Conservation (phyloP, 2,888 invertebrate genomes). For the Eupeodes luniger region DNA sequence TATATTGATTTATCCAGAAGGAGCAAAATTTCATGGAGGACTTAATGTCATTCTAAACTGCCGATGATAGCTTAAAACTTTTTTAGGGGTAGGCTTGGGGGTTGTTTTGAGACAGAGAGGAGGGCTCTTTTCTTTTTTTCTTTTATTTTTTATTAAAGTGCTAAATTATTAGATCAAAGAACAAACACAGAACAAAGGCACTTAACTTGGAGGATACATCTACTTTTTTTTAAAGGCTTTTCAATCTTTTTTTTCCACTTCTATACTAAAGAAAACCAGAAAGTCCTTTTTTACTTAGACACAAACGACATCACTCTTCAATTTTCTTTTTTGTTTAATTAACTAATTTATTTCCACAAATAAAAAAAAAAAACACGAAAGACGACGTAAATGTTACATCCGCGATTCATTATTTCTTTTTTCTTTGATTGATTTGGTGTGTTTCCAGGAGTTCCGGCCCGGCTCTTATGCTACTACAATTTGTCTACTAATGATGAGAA, state of each 20-base stretch:
- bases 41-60: constrained; percentile 60
- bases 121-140: background rate
- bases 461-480: constrained; percentile 18
- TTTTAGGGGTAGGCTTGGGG: background rate
- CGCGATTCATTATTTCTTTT: constrained; percentile 8
- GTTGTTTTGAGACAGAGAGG: background rate
- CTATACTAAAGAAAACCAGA: background rate
- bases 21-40: constrained; percentile 54
- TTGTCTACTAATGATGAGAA: constrained; percentile 37
- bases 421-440: constrained; percentile 36
- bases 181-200: constrained; percentile 50
- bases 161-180: constrained; percentile 38
- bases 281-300: constrained; percentile 3
- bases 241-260: background rate
- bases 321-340: constrained; percentile 2
- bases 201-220: constrained; percentile 36
- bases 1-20: constrained; percentile 74
- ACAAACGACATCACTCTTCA: background rate
- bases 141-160: constrained; percentile 22
- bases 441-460: constrained; percentile 41
- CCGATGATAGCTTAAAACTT: constrained; percentile 48
- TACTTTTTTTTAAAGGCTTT: constrained; percentile 37
- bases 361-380: constrained; percentile 5
- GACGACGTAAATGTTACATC: constrained; percentile 21
- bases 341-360: constrained; percentile 6